Conservation (phyloP, 1,140 invertebrate genomes). For the Harpegnathos saltator region DNA sequence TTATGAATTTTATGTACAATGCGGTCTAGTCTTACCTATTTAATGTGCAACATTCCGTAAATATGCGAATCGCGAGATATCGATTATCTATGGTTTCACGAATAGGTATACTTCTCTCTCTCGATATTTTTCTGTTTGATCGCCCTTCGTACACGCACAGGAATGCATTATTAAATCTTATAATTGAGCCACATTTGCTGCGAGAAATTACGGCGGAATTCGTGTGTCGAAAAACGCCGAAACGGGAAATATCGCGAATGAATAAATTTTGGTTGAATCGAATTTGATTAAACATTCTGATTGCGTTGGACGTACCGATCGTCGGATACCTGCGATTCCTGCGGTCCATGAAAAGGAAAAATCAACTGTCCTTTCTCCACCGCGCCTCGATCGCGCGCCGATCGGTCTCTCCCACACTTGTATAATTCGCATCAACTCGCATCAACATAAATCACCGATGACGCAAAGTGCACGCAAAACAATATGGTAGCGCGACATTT, state of each 20-base stretch:
- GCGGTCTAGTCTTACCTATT: slow-evolving; percentile 67
- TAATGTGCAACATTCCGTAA: slow-evolving; percentile 70
- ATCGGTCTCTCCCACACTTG: neutral
- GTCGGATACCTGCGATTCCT: neutral
- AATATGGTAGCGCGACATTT: slow-evolving; percentile 55
- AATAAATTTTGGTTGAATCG: slow-evolving; percentile 26
- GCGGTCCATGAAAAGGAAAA: slow-evolving; percentile 19
- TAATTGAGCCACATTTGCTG: slow-evolving; percentile 17
- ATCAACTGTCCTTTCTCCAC: neutral
- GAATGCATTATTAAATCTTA: slow-evolving; percentile 32
- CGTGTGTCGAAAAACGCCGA: neutral
- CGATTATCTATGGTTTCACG: slow-evolving; percentile 64
- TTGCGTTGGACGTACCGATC: neutral
- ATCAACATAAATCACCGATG: slow-evolving; percentile 67
- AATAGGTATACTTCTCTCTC: slow-evolving; percentile 42
- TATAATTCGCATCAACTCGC: slow-evolving; percentile 15
- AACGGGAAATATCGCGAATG: slow-evolving; percentile 11
- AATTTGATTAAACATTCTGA: slow-evolving; percentile 35
- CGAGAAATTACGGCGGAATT: slow-evolving; percentile 32
- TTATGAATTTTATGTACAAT: slow-evolving; percentile 79
- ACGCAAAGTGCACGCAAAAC: slow-evolving; percentile 68
- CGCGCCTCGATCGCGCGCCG: no score
- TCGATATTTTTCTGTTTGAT: slow-evolving; percentile 70
- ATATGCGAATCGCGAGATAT: slow-evolving; percentile 66
- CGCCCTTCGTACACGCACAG: slow-evolving; percentile 9